These are phyloP conservation scores for Lerista edwardsae DNA, from an alignment of 2,797 vertebrate species.

Conservation along the genomic window DNA sequence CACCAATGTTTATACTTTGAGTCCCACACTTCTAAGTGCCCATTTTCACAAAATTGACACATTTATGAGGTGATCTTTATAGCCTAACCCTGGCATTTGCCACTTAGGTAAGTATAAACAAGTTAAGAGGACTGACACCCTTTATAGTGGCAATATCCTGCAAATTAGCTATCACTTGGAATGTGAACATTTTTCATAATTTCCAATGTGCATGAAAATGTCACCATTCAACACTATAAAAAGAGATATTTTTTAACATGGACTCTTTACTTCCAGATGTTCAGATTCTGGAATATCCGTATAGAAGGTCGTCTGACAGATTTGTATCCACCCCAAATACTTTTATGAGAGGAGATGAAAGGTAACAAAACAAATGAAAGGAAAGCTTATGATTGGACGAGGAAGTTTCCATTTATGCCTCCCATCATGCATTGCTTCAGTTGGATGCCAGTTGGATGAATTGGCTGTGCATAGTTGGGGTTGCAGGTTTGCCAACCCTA, in stretches of 20 bases:
- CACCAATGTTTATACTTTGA: fast-evolving
- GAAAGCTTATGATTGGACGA: not conserved
- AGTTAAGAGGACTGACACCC: fast-evolving
- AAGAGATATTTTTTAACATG: not conserved
- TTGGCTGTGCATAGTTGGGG: not conserved
- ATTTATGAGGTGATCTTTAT: not conserved
- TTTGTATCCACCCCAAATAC: not conserved
- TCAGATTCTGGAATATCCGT: not conserved
- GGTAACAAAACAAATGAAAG: not conserved
- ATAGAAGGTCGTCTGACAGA: not conserved
- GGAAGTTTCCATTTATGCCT: not conserved
- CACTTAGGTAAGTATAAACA: fast-evolving
- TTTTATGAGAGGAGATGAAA: not conserved
- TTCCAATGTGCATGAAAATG: not conserved
- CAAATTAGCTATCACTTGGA: fast-evolving
- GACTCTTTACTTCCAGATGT: not conserved
- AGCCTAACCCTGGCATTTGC: not conserved
- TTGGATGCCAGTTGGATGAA: not conserved
- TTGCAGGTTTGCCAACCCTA: not conserved
- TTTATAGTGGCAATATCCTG: fast-evolving
- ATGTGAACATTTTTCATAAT: not conserved
- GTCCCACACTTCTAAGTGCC: not conserved
- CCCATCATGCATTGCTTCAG: not conserved
- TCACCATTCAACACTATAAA: fast-evolving
- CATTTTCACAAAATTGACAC: not conserved